Evolutionary conservation across 2,888 invertebrate genomes (phyloP), one percentile per base, ranked within the genome.

Genomic region (Calliphora vomitoria): DNA sequence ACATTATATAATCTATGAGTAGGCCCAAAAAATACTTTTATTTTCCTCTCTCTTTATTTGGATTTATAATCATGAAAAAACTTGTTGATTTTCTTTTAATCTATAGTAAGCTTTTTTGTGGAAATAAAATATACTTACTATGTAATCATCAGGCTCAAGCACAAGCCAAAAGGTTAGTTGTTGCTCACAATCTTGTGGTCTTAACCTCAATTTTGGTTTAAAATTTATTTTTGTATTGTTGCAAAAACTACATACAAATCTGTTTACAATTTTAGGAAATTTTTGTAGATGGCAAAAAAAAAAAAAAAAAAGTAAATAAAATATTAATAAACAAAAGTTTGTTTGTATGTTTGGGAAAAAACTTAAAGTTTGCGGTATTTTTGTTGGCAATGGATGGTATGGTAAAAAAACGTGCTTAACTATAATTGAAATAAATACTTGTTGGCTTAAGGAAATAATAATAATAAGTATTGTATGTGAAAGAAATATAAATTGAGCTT

Each of bases 191-290:
- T 60, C 38, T 66, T 60, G 75, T 71, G 85, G 75, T 80, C 64
- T 64, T 75, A 78, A 81, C 71, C 76, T 66, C 72, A 78, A 72
- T 86, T 86, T 60, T 38, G 50, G 38, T 69, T 38, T 47, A 35
- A 44, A 58, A 18, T 62, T 85, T 71, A 25, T 78, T 74, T 69
- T 80, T 25, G 47, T 58, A 10, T 38, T 50, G 31, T 66, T 44
- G 72, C 64, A 11, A 66, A 66, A 53, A 41, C 8, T 25, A 13
- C 58, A 8, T 25, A 55, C 20, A 44, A 44, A 11, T 55, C 4
- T 58, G 25, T 58, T 58, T 25, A 31, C 58, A 58, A 3, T 13
- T 20, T 58, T 25, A 6, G 25, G 58, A 58, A 25, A 58, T n/a
- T 58, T 58, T 58, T 25, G 47, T 38, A 75, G 20, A 20, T 50